These are phyloP conservation scores for Corythaixoides concolor DNA, from an alignment of 2,113 vertebrate genomes.

Conservation along the genomic window DNA sequence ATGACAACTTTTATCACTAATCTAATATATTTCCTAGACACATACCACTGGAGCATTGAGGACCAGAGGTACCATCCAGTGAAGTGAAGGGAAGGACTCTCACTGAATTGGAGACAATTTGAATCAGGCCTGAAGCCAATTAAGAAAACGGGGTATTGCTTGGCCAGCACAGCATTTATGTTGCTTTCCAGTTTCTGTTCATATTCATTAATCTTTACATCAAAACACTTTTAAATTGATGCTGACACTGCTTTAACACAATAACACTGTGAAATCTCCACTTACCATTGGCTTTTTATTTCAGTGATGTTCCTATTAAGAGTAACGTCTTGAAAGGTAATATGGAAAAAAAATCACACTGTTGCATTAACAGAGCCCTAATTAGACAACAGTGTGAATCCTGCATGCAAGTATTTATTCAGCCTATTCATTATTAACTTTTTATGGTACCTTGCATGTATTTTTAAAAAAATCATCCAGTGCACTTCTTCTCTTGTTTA, in stretches of 20 bases:
- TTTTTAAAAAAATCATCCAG: not conserved
- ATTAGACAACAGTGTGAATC: conserved; percentile 21
- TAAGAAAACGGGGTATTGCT: conserved; percentile 23
- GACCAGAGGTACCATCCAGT: not conserved
- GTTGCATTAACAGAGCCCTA: conserved; percentile 61
- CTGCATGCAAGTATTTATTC: not conserved
- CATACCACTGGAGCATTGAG: not conserved
- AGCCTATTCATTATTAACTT: not conserved
- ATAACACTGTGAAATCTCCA: conserved; percentile 62
- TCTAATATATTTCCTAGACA: not conserved
- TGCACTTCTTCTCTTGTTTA: not conserved
- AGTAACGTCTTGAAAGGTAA: conserved; percentile 54
- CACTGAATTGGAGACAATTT: not conserved
- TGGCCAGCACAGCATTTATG: conserved; percentile 6
- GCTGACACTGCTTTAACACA: conserved; percentile 35
- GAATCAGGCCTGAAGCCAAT: not conserved
- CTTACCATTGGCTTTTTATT: conserved; percentile 59
- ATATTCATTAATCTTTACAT: conserved; percentile 50
- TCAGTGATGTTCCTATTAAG: conserved; percentile 58
- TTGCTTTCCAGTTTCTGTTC: conserved; percentile 43
- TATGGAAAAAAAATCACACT: conserved; percentile 63
- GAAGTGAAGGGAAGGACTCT: not conserved
- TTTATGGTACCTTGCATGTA: not conserved
- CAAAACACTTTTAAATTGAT: conserved; percentile 65
- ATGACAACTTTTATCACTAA: conserved; percentile 10